These are phyloP conservation scores for Psophia crepitans DNA, from an alignment of 2,113 vertebrate genomes.

Conservation along the genomic window DNA sequence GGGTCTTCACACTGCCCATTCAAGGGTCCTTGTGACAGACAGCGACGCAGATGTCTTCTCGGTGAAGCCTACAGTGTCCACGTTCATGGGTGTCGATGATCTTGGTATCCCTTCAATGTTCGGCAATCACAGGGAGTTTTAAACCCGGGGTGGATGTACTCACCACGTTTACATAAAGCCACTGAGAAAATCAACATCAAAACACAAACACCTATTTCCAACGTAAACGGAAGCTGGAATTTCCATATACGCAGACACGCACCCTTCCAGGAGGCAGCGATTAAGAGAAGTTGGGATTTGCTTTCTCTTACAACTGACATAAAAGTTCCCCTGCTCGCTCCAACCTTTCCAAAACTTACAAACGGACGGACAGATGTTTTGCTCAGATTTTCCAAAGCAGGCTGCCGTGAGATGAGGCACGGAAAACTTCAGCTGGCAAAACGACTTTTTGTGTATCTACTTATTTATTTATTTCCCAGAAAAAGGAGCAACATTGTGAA, in stretches of 20 bases:
- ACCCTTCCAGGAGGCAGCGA: neutral
- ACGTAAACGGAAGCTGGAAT: neutral
- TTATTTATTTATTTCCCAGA: conserved; percentile 18
- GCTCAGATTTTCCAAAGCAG: conserved; percentile 53
- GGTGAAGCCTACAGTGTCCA: neutral
- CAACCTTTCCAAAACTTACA: conserved; percentile 50
- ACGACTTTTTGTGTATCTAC: neutral
- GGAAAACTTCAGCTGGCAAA: conserved; percentile 54
- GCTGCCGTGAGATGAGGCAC: conserved; percentile 35
- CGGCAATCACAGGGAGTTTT: neutral
- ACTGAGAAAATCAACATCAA: neutral
- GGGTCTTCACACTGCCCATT: neutral
- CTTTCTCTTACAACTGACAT: neutral
- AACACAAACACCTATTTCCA: neutral
- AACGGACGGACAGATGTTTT: conserved; percentile 59
- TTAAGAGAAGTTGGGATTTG: neutral
- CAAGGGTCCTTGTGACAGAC: neutral
- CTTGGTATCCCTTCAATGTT: neutral
- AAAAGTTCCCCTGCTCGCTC: neutral
- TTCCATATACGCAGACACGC: neutral
- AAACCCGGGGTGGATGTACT: neutral
- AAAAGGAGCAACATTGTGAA: neutral
- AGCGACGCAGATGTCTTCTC: neutral
- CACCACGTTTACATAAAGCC: neutral
- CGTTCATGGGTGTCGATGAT: neutral